Conservation (phyloP, 2,888 invertebrate species). For the Lasius fuliginosus region DNA sequence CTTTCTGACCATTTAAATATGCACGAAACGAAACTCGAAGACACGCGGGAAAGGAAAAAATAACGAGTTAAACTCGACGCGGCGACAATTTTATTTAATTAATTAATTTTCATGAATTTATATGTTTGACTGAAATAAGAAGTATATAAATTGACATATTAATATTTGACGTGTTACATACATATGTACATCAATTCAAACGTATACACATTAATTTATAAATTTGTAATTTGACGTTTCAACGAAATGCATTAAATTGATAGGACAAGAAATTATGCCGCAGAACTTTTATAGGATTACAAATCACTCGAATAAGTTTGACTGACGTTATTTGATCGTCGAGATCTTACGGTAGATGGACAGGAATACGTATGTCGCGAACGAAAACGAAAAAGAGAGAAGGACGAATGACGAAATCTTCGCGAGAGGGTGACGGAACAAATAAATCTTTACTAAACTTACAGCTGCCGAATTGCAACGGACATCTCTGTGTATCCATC, state of each 20-base stretch:
- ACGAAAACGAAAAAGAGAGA: not conserved
- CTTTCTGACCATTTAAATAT: conserved; percentile 12
- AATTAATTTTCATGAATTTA: not conserved
- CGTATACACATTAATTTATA: not conserved
- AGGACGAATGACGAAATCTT: not conserved
- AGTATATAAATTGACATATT: not conserved
- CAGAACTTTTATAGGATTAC: not conserved
- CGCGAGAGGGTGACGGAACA: not conserved
- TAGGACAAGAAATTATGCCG: not conserved
- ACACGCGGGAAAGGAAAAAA: not conserved
- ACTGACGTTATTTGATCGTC: conserved; percentile 33
- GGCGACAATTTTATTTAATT: not conserved
- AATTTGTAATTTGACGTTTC: not conserved
- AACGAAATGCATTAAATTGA: not conserved
- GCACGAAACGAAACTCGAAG: not conserved
- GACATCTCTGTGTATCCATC: conserved; percentile 94
- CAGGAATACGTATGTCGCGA: conserved; percentile 17
- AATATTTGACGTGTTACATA: not conserved
- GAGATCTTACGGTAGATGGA: conserved; percentile 11
- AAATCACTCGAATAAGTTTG: conserved; percentile 37
- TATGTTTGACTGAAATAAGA: not conserved
- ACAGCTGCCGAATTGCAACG: conserved; percentile 94
- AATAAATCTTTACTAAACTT: conserved; percentile 86
- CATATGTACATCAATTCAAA: too few relatives aligned
- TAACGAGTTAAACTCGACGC: not conserved